Evolutionary conservation across 1,140 invertebrate genomes (phyloP), one percentile per base, ranked within the genome.

Genomic region (Zaprionus kolodkinae): DNA sequence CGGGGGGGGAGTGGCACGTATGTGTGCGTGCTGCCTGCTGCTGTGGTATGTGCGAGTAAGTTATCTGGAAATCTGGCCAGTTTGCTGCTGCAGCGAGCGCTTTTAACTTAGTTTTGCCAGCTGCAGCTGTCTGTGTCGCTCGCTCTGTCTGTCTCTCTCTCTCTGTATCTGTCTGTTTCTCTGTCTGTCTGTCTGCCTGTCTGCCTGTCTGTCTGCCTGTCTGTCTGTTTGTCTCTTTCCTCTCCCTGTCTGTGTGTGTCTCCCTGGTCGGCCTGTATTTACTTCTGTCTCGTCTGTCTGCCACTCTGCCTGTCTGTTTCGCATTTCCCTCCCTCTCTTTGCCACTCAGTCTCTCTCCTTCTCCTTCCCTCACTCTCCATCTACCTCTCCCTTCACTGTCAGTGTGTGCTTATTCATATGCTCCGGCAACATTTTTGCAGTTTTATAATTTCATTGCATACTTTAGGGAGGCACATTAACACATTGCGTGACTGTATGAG

Each of bases 401-500:
- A 1, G 12, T 35, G 52, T 52, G 11, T 66, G 65, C 76, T 72
- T 33, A 21, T 65, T 75, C 71, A 70, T 77, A 76, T 86, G 68
- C 48, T 21, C 56, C 54, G 43, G 45, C 65, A 60, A 68, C 72
- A 77, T 69, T 79, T 77, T 78, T 81, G 69, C 70, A 70, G 65
- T 72, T 84, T 87, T 79, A 88, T 87, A 87, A 88, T 88, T 89
- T 88, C 67, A 88, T 88, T 88, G 74, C 78, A 89, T 67, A 88
- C 85, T 89, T 88, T 89, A 78, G 84, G 74, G 67, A 57, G 48
- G 70, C 63, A 75, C 84, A 88, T 87, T 87, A 87, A 88, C 84
- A 87, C 79, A 72, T 68, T 71, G 72, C 72, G 43, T 59, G 43
- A 33, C 52, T 69, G 30, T 11, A 36, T 52, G 40, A 35, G 48